Conservation (phyloP, 2,888 invertebrate genomes). For the Eumacrocentrus americanus region DNA sequence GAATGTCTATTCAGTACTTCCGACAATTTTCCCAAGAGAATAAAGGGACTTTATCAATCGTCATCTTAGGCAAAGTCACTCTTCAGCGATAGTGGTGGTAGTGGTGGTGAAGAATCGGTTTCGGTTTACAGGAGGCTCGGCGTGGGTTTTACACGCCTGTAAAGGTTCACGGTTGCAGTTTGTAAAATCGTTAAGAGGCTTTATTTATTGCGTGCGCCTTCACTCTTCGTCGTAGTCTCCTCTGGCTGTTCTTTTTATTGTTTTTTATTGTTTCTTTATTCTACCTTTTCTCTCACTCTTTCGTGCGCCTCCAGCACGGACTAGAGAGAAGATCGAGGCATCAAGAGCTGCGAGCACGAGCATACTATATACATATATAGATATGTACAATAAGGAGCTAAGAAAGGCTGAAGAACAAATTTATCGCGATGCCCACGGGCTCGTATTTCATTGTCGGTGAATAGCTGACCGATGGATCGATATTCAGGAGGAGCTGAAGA, state of each 20-base stretch:
- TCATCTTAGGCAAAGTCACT: neutral
- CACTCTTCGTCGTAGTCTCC: no score
- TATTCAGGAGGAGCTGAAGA: constrained; percentile 16
- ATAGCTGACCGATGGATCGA: constrained; percentile 36
- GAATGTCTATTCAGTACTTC: neutral
- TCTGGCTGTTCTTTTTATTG: neutral
- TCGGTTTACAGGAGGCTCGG: neutral
- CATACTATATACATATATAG: neutral
- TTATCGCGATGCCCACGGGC: constrained; percentile 29
- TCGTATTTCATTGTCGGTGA: constrained; percentile 37
- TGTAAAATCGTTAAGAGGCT: constrained; percentile 33
- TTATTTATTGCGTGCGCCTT: constrained; percentile 31
- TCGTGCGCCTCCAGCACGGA: no score
- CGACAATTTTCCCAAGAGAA: neutral
- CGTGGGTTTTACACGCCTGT: constrained; percentile 29
- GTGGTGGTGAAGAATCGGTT: neutral
- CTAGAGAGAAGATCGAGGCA: no score
- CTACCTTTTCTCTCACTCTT: no score
- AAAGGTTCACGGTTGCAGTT: constrained; percentile 29
- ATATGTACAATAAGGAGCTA: neutral
- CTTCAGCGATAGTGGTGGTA: no score
- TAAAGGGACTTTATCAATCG: neutral
- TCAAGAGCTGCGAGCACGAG: no score
- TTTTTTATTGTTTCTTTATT: no score
- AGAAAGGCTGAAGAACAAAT: constrained; percentile 28